Evolutionary conservation across 2,113 vertebrate genomes (phyloP).

Genomic region (Percina caprodes): DNA sequence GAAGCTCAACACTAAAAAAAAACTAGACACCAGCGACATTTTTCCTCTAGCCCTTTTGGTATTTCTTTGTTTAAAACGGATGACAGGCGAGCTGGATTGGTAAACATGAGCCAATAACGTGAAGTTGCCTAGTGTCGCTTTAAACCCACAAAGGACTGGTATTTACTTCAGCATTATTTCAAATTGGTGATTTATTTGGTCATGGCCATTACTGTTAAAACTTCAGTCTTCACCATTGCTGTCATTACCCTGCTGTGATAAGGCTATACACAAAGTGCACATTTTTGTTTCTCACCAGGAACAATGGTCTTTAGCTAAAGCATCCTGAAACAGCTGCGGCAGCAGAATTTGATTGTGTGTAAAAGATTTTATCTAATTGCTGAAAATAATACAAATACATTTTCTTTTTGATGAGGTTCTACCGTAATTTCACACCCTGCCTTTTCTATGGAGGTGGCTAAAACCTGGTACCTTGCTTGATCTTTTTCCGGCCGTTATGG

Average conservation of each 20-base stretch:
- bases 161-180: slow-evolving; percentile 3
- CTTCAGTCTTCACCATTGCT: not conserved
- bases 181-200: not conserved
- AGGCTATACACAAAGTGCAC: slow-evolving; percentile 63
- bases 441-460: not conserved
- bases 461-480: not conserved
- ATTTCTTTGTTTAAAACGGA: slow-evolving; percentile 1
- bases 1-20: slow-evolving; percentile 11
- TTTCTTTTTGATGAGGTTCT: not conserved
- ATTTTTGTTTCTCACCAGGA: slow-evolving; percentile 71
- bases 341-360: not conserved
- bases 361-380: not conserved
- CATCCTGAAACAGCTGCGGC: slow-evolving; percentile 26
- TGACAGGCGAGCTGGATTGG: not conserved
- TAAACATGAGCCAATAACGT: slow-evolving; percentile 18
- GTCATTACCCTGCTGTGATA: slow-evolving; percentile 31
- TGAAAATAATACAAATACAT: not conserved
- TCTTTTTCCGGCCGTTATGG: not conserved
- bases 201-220: not conserved
- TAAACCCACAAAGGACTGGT: slow-evolving; percentile 9
- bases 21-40: slow-evolving; percentile 31
- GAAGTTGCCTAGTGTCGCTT: slow-evolving; percentile 65
- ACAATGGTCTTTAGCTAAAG: slow-evolving; percentile 63
- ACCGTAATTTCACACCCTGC: no score
- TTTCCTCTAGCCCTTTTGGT: slow-evolving; percentile 8